Conservation (phyloP, 2,113 vertebrate species). For the Blennius ocellaris region DNA sequence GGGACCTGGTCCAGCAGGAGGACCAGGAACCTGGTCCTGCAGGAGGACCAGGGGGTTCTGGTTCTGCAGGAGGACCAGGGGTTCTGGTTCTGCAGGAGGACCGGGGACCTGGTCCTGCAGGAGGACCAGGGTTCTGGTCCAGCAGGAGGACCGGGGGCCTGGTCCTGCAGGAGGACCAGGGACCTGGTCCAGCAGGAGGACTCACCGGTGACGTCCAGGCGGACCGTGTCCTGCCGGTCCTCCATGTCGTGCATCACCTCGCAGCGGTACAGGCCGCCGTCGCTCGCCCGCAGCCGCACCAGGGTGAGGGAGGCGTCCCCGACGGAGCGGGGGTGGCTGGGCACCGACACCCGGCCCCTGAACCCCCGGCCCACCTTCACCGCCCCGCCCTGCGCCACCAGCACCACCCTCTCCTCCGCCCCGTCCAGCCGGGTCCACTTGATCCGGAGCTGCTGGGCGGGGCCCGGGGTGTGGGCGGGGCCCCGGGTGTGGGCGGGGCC, state of each 20-base stretch:
- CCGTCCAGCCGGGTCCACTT: slow-evolving; percentile 93
- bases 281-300: slow-evolving; percentile 86
- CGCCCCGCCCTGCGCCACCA: slow-evolving; percentile 89
- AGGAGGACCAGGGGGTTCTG: too few relatives aligned
- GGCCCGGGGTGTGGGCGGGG: neutral
- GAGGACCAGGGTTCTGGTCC: too few relatives aligned
- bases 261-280: slow-evolving; percentile 91
- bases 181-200: neutral
- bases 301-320: slow-evolving; percentile 89
- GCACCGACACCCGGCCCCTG: slow-evolving; percentile 86
- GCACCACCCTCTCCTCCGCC: slow-evolving; percentile 86
- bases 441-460: slow-evolving; percentile 86
- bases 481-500: too few relatives aligned
- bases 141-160: too few relatives aligned
- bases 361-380: slow-evolving; percentile 88
- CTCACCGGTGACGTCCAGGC: slow-evolving; percentile 89
- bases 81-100: too few relatives aligned
- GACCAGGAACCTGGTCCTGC: too few relatives aligned
- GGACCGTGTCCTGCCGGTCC: slow-evolving; percentile 84
- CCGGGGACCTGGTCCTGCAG: too few relatives aligned
- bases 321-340: slow-evolving; percentile 68
- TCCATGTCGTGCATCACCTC: slow-evolving; percentile 93
- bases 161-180: slow-evolving; percentile 32
- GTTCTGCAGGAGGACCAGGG: too few relatives aligned
- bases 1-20: too few relatives aligned